These are phyloP conservation scores for Monopterus albus DNA, from an alignment of 2,113 vertebrate species.

Conservation along the genomic window DNA sequence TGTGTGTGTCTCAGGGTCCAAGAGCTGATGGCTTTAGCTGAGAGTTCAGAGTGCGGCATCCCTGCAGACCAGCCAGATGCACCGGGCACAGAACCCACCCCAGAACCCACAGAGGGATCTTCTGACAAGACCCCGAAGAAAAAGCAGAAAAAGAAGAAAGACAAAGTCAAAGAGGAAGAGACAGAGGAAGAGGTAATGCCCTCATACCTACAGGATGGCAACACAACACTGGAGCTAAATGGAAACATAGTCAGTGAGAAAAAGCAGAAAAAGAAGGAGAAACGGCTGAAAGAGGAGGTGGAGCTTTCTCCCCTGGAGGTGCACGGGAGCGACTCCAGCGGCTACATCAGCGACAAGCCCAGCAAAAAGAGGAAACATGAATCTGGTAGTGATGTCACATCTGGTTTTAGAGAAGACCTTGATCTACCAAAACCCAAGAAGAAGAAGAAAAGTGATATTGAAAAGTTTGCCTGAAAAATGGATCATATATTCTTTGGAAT, in stretches of 20 bases:
- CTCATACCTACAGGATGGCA: neutral
- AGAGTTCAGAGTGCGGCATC: constrained; percentile 43
- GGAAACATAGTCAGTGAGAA: constrained; percentile 48
- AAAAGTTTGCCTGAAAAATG: constrained; percentile 32
- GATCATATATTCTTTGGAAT: neutral
- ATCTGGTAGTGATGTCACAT: constrained; percentile 35
- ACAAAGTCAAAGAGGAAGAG: constrained; percentile 62
- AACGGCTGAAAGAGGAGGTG: constrained; percentile 59
- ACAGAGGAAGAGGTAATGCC: neutral
- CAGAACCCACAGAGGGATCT: constrained; percentile 17
- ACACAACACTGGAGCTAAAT: constrained; percentile 4
- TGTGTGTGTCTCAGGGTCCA: constrained; percentile 67
- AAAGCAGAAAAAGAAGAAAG: constrained; percentile 79
- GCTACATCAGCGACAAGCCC: constrained; percentile 85
- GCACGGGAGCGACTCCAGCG: constrained; percentile 85
- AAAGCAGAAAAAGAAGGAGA: constrained; percentile 78
- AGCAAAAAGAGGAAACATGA: constrained; percentile 86
- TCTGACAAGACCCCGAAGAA: constrained; percentile 72
- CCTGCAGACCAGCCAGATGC: neutral
- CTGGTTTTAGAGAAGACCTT: constrained; percentile 24
- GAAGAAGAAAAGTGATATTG: constrained; percentile 75
- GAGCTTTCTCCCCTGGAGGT: constrained; percentile 62
- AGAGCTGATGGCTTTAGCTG: constrained; percentile 68
- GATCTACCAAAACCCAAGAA: constrained; percentile 82
- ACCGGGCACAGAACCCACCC: constrained; percentile 55